Conservation (phyloP, 2,888 invertebrate genomes). For the Xanthostigma xanthostigma region DNA sequence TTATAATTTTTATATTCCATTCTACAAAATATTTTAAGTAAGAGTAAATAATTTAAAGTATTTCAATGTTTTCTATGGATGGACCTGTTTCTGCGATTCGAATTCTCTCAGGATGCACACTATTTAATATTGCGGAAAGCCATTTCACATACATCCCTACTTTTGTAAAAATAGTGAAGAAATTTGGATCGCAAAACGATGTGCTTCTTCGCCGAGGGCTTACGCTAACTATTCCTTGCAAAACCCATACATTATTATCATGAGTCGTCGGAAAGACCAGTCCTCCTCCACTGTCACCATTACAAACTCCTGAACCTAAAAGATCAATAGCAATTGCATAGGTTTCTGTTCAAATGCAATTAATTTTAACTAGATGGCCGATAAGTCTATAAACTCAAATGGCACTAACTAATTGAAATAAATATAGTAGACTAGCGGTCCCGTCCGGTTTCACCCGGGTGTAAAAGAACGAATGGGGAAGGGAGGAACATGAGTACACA, state of each 20-base stretch:
- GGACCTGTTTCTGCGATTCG: background rate
- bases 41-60: background rate
- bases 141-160: conserved; percentile 23
- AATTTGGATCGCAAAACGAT: conserved; percentile 27
- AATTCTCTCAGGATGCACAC: conserved; percentile 9
- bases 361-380: background rate
- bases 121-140: conserved; percentile 20
- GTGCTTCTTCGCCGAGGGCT: conserved; percentile 26
- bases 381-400: background rate
- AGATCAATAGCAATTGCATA: conserved; percentile 2
- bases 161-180: conserved; percentile 32
- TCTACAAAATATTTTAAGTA: no score
- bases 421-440: no score
- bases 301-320: conserved; percentile 39
- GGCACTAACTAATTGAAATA: no score
- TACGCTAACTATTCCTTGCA: conserved; percentile 33
- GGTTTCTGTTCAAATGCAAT: background rate
- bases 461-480: no score
- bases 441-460: no score
- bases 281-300: conserved; percentile 50
- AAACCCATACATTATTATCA: conserved; percentile 17
- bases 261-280: conserved; percentile 30
- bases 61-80: background rate
- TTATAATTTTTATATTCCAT: no score
- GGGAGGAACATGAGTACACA: no score